Evolutionary conservation across 1,140 invertebrate genomes (phyloP), one percentile per base, ranked within the genome.

Genomic region (Danaus plexippus): DNA sequence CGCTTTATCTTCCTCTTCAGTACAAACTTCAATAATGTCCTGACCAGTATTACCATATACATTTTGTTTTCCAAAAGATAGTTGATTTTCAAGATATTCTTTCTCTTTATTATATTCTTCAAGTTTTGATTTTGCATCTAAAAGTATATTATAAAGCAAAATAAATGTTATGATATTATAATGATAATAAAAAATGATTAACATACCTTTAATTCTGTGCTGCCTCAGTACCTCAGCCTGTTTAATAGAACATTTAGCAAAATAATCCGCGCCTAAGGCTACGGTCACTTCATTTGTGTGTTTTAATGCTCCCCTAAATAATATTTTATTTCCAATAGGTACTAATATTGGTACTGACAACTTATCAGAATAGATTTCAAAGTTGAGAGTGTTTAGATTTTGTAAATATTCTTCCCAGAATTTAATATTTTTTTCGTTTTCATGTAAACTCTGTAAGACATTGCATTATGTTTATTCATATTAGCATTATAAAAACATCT

Each of bases 251-350:
- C 91, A 88, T 75, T 94, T 93, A 3, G 88, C 88, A 87, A 94
- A 94, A 85, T 91, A 94, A 71, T 92, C 91, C 54, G 93, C 91
- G 11, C 93, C 93, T 2, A 94, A 70, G 1, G 92, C 80, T 9
- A 93, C 92, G 49, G 91, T 80, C 8, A 95, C 88, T 87, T 94
- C 92, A 87, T 94, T 94, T 11, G 93, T 94, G 68, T 94, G 92
- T 43, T 92, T 89, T 4, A 94, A 67, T 62, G 89, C 85, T 22
- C 93, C 94, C 67, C 90, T 90, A 81, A 93, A 91, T 12, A 93
- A 89, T 18, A 92, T 92, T 67, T 89, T 86, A 12, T 84, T 87
- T 9, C 92, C 91, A 65, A 94, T 87, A 12, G 92, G 93, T 9
- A 94, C 90, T 84, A 91, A 68, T n/a, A 88, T 75, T 11, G 86